Percentiles rank a stretch among this genome's conserved stretches.
These are phyloP conservation scores for Andrena minutula DNA, from an alignment of 2,888 invertebrate genomes.

Conservation along the genomic window DNA sequence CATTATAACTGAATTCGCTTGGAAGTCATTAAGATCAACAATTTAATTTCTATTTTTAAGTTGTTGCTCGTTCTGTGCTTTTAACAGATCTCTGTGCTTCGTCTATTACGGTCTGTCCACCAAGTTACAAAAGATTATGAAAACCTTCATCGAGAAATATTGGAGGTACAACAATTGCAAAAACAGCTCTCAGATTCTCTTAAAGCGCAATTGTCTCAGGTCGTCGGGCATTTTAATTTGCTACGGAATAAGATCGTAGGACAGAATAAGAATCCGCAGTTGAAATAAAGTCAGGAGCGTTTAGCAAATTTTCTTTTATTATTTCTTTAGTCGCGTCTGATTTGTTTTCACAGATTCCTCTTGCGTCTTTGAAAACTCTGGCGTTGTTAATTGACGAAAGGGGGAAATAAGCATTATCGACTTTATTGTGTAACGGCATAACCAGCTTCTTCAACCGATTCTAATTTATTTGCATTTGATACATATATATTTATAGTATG, in stretches of 20 bases:
- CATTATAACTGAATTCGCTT: slow-evolving; percentile 1
- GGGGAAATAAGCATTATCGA: background rate
- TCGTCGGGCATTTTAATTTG: slow-evolving; percentile 91
- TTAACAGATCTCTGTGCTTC: slow-evolving; percentile 89
- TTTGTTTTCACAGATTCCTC: slow-evolving; percentile 11
- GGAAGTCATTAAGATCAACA: background rate
- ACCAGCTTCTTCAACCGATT: too few relatives aligned
- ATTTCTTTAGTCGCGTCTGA: slow-evolving; percentile 2
- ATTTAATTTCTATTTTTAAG: slow-evolving; percentile 39
- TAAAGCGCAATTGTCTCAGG: slow-evolving; percentile 89
- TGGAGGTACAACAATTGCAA: slow-evolving; percentile 92
- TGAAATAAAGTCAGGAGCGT: slow-evolving; percentile 72
- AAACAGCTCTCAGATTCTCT: slow-evolving; percentile 92
- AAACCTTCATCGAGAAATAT: slow-evolving; percentile 91
- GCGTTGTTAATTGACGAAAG: background rate
- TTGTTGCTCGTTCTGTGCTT: slow-evolving; percentile 55
- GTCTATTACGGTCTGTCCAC: slow-evolving; percentile 91
- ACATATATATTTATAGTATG: slow-evolving; percentile 9
- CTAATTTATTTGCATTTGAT: slow-evolving; percentile 20
- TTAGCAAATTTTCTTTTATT: slow-evolving; percentile 24
- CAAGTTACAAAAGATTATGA: slow-evolving; percentile 92
- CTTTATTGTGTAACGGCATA: too few relatives aligned
- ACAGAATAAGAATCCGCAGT: slow-evolving; percentile 77
- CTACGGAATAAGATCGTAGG: slow-evolving; percentile 90
- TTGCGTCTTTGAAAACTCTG: background rate